Evolutionary conservation across 2,888 invertebrate species (phyloP).

Genomic region (Drosophila kuntzei): DNA sequence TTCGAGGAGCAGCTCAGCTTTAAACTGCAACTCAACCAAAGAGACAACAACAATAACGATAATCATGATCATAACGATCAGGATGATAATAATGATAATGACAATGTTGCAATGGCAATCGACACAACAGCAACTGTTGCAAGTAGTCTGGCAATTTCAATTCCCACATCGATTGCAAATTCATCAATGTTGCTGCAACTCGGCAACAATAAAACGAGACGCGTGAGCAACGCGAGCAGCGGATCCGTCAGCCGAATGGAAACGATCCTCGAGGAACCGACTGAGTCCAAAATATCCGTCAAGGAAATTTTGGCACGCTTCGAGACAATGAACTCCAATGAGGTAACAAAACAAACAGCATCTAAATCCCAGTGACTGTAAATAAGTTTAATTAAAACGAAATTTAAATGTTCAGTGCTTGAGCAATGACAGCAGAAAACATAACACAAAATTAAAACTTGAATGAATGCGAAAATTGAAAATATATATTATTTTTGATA

Average conservation of each 20-base stretch:
- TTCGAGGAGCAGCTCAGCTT: constrained; percentile 66
- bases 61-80: not conserved
- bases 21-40: constrained; percentile 63
- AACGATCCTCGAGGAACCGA: constrained; percentile 92
- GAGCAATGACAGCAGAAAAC: too few relatives aligned
- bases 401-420: too few relatives aligned
- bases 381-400: too few relatives aligned
- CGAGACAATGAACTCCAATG: constrained; percentile 88
- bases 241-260: constrained; percentile 90
- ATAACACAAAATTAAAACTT: too few relatives aligned
- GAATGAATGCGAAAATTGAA: too few relatives aligned
- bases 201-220: constrained; percentile 75
- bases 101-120: not conserved
- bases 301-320: constrained; percentile 93
- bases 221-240: constrained; percentile 85
- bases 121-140: constrained; percentile 7
- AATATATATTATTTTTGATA: too few relatives aligned
- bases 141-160: constrained; percentile 33
- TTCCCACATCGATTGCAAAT: constrained; percentile 8
- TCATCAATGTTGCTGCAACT: constrained; percentile 34
- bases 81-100: not conserved
- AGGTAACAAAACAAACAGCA: constrained; percentile 73
- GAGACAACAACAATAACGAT: constrained; percentile 59
- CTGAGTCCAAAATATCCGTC: constrained; percentile 93
- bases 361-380: too few relatives aligned